Base-by-base conservation (phyloP, 2,797 vertebrate species). In the Cirrhinus mrigala region DNA sequence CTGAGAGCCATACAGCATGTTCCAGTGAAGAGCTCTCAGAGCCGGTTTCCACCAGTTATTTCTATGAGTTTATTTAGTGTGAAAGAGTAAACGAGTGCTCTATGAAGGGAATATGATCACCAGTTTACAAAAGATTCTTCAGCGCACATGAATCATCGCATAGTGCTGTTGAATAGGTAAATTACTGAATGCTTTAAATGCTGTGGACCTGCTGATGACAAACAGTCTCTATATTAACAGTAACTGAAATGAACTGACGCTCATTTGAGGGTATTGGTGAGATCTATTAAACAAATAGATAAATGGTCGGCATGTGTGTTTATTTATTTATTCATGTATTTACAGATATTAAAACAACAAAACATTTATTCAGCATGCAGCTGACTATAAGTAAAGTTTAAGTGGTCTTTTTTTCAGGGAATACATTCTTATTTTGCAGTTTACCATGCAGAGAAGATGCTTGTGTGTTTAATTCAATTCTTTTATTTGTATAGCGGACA, bases 331-430 rank as follows among this genome's bases (percentile, higher is more conserved):
- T 46, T 46, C 9, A 46, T 46, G 8, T 10, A 7, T 44, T 56
- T 16, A 22, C 22, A 37, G 12, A 14, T 15, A 81, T 69, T 14
- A 71, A 22, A 54, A 70, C 54, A 77, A 60, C 74, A 60, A 82
- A 77, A 50, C 44, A 9, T 78, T 77, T 40, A 75, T 16, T 83
- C 75, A 52, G 2, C 8, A 6, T 1, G 0, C 9, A n/a, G 20
- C 3, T n/a, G 40, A 40, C 37, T 40, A 40, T 40, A 40, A 40
- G 6, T 40, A 4, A 44, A 44, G 40, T 6, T 44, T 44, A 44
- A 44, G 40, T 44, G 40, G 8, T 44, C 40, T 37, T 9, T 44
- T 44, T 8, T 44, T 9, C 40, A 44, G 40, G 6, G 40, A 44
- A 44, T 44, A 44, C 7, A 9, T 44, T 44, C 40, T 44, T 9